Percentiles rank a stretch among this genome's conserved stretches.
Evolutionary conservation across 2,797 vertebrate genomes (phyloP).

Genomic region (Helarctos malayanus): DNA sequence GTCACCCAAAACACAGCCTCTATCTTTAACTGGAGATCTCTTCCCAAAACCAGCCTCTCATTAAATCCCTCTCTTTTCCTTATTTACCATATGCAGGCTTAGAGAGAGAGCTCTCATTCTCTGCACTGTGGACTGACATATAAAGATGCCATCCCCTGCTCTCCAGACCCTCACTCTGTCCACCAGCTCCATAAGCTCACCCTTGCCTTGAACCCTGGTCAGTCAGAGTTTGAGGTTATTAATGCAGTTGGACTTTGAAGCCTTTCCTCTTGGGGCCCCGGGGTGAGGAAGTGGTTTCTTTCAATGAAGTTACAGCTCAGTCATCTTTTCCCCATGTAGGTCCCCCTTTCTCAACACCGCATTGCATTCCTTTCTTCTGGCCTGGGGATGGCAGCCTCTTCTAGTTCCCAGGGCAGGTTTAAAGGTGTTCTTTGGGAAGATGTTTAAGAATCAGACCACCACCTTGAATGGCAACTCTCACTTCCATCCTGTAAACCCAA

Average conservation of each 20-base stretch:
- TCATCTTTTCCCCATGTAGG: background rate
- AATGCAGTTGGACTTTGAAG: background rate
- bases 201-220: background rate
- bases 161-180: background rate
- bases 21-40: background rate
- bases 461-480: background rate
- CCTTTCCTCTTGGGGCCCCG: background rate
- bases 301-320: background rate
- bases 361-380: background rate
- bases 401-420: too few relatives aligned
- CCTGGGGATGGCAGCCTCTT: background rate
- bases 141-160: background rate
- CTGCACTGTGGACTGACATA: background rate
- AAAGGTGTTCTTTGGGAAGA: background rate
- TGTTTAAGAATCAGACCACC: background rate
- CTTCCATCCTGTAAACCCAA: background rate
- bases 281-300: background rate
- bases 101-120: background rate
- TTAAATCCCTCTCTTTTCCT: background rate
- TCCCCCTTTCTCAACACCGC: background rate
- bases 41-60: background rate
- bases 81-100: background rate
- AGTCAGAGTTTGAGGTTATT: background rate
- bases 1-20: background rate
- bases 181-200: background rate